phyloP scores from a whole-genome alignment of 2,888 invertebrate species.

The Tetranychus piercei region DNA sequence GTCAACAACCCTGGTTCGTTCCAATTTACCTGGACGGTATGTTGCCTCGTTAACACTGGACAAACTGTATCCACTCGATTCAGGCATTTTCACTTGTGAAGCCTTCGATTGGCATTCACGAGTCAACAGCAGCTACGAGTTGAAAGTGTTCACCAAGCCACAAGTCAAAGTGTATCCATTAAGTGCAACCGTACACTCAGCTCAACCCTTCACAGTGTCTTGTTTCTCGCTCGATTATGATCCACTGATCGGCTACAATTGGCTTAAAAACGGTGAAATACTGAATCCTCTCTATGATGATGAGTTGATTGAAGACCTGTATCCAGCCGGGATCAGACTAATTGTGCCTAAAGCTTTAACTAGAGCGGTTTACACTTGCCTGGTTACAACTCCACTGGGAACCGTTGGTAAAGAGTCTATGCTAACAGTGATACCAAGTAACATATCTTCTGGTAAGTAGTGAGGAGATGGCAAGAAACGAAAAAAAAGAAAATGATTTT shows the following conservation, averaged over 20 bases:
- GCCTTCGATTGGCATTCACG: conserved; percentile 45
- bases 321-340: conserved; percentile 56
- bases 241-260: conserved; percentile 50
- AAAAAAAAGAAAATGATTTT: neutral
- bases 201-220: conserved; percentile 15
- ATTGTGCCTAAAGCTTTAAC: conserved; percentile 46
- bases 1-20: neutral
- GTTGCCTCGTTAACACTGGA: neutral
- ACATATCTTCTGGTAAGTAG: neutral
- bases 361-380: conserved; percentile 25
- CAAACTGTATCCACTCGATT: neutral
- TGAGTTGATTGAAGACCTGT: conserved; percentile 65
- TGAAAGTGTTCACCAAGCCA: neutral
- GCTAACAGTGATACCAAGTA: conserved; percentile 23
- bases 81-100: conserved; percentile 51
- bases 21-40: neutral
- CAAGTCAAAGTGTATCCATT: neutral
- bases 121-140: conserved; percentile 43
- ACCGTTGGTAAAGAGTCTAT: conserved; percentile 23
- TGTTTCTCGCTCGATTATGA: conserved; percentile 11
- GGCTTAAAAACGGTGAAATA: conserved; percentile 57
- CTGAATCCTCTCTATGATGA: conserved; percentile 35
- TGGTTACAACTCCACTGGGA: conserved; percentile 25
- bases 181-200: neutral
- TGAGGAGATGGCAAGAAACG: too few species aligned